phyloP scores from a whole-genome alignment of 2,797 vertebrate genomes.

The Helicolenus hilgendorfi region DNA sequence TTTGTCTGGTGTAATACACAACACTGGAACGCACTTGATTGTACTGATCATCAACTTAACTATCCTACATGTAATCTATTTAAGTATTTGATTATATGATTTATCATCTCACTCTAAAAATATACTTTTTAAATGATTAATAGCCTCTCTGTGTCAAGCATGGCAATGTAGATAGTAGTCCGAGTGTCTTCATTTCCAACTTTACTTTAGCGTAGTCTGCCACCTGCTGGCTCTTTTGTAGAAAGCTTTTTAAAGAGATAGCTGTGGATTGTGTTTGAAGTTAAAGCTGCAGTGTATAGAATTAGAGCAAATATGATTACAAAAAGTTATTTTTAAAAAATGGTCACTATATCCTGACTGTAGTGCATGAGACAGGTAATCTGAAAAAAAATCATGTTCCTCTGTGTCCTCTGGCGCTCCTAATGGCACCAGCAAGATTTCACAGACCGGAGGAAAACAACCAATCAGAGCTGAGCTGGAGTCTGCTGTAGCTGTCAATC shows the following conservation, averaged over 20 bases:
- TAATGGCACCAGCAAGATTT: no score
- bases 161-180: neutral
- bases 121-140: neutral
- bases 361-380: no score
- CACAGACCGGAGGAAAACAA: no score
- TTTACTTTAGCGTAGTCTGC: slow-evolving; percentile 30
- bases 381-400: no score
- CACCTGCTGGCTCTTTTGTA: slow-evolving; percentile 66
- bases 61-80: neutral
- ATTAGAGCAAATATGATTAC: no score
- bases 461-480: no score
- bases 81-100: neutral
- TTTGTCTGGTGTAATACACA: neutral
- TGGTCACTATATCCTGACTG: no score
- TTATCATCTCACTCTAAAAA: neutral
- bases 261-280: neutral
- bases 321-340: no score
- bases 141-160: neutral
- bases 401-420: no score
- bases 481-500: no score
- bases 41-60: neutral
- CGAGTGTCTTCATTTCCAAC: neutral
- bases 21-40: neutral
- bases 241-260: neutral
- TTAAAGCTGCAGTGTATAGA: neutral